A percentile compares a stretch with the other conserved stretches of the same genome.
phyloP scores from a whole-genome alignment of 2,797 vertebrate species.

The Nothura maculosa region DNA sequence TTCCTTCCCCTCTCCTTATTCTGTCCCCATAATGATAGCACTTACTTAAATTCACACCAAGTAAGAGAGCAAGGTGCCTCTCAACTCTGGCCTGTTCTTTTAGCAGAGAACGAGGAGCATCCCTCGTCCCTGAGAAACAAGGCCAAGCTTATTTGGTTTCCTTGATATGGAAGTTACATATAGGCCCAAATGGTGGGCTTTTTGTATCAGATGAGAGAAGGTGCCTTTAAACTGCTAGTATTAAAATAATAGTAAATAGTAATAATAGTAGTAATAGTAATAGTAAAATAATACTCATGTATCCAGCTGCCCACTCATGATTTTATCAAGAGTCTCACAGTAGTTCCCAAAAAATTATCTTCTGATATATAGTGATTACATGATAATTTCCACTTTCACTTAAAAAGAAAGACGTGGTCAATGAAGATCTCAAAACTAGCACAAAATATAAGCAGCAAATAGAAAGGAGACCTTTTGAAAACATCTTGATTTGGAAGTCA shows the following conservation, averaged over 20 bases:
- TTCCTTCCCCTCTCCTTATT: neutral
- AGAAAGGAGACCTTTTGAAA: neutral
- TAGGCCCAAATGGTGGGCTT: neutral
- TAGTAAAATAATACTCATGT: too few relatives aligned
- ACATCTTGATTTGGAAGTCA: neutral
- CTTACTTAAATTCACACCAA: neutral
- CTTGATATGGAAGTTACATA: neutral
- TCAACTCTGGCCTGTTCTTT: neutral
- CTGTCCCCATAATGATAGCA: neutral
- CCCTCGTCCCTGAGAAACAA: neutral
- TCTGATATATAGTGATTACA: constrained; percentile 21
- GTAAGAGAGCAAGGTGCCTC: neutral
- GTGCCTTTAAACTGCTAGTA: constrained; percentile 11
- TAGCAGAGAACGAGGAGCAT: neutral
- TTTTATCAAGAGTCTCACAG: neutral
- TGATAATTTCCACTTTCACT: constrained; percentile 12
- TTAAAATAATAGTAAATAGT: too few relatives aligned
- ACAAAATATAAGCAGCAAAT: neutral
- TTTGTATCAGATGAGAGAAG: constrained; percentile 1
- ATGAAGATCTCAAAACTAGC: neutral
- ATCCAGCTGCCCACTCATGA: neutral
- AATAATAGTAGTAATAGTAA: too few relatives aligned
- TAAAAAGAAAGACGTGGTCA: neutral
- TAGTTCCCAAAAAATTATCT: neutral
- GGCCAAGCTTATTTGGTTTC: neutral